Conservation (phyloP, 1,140 invertebrate species). For the Diprion similis region DNA sequence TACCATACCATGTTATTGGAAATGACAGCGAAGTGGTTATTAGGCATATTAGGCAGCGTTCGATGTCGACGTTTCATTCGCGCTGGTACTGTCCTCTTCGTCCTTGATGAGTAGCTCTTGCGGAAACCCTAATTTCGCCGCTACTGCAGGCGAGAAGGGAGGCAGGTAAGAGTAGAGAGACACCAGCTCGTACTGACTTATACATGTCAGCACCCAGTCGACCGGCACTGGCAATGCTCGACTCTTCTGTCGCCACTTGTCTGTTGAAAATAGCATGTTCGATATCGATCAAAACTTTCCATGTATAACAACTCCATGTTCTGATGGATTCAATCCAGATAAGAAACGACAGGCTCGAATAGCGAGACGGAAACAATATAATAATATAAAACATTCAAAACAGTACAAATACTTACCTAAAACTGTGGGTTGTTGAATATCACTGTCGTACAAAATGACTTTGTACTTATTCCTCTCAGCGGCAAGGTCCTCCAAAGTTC, state of each 20-base stretch:
- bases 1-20: not conserved
- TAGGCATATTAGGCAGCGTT: not conserved
- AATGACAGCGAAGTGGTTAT: no score
- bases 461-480: constrained; percentile 14
- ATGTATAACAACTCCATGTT: no score
- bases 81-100: not conserved
- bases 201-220: constrained; percentile 47
- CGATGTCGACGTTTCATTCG: not conserved
- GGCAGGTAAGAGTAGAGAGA: constrained; percentile 37
- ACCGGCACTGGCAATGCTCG: constrained; percentile 33
- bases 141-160: constrained; percentile 25
- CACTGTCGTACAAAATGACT: constrained; percentile 17
- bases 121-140: constrained; percentile 27
- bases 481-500: constrained; percentile 20
- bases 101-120: constrained; percentile 16
- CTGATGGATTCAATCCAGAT: constrained; percentile 12
- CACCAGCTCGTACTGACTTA: constrained; percentile 45
- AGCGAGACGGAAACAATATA: constrained; percentile 2
- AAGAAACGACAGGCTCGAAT: not conserved
- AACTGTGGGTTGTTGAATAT: constrained; percentile 18
- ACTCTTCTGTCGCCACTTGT: constrained; percentile 31
- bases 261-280: constrained; percentile 9
- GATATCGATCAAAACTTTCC: no score
- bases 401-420: constrained; percentile 5
- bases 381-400: constrained; percentile 5